These are phyloP conservation scores for Eristalinus sepulchralis DNA, from an alignment of 2,888 invertebrate species.

Conservation along the genomic window DNA sequence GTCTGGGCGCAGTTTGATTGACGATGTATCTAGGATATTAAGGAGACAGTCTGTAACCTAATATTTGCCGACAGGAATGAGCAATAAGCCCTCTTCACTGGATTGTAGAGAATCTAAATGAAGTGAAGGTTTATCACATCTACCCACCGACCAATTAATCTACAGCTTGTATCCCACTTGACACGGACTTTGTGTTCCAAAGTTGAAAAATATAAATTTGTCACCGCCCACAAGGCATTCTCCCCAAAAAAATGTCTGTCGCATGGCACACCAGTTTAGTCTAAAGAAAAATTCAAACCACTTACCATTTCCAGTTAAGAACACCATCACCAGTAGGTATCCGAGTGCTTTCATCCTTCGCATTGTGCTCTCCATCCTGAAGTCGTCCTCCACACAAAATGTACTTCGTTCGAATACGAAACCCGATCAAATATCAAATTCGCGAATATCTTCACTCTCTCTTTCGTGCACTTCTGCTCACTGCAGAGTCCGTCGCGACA, in stretches of 20 bases:
- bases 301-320: slow-evolving; percentile 61
- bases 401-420: not conserved
- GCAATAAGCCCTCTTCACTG: too few species aligned
- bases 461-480: not conserved
- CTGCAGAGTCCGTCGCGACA: not conserved
- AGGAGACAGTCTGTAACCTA: too few species aligned
- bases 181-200: too few species aligned
- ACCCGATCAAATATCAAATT: not conserved
- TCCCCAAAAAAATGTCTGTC: not conserved
- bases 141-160: too few species aligned
- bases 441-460: not conserved
- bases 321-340: slow-evolving; percentile 46
- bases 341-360: slow-evolving; percentile 38
- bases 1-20: too few species aligned
- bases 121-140: too few species aligned
- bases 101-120: too few species aligned
- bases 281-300: not conserved
- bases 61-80: too few species aligned
- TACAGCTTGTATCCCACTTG: too few species aligned
- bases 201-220: too few species aligned
- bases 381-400: not conserved
- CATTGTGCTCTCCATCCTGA: slow-evolving; percentile 24
- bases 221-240: not conserved
- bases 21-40: too few species aligned
- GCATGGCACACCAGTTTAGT: too few species aligned